phyloP scores from a whole-genome alignment of 2,797 vertebrate genomes.

The Poecilia picta region DNA sequence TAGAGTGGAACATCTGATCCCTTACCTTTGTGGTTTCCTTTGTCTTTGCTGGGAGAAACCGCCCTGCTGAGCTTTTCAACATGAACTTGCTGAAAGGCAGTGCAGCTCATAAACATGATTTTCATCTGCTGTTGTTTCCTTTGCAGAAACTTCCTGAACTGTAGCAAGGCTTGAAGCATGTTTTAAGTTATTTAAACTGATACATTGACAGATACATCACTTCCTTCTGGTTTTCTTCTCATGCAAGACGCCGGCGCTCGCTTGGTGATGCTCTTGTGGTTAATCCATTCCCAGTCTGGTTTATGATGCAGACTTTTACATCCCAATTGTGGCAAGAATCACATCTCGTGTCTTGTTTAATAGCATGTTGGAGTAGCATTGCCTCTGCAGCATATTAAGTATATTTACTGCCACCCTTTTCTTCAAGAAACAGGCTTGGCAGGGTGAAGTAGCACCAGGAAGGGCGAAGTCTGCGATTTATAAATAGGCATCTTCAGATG shows the following conservation, averaged over 20 bases:
- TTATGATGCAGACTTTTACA: conserved; percentile 82
- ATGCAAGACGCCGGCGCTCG: not conserved
- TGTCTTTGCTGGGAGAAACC: conserved; percentile 3
- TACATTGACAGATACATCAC: not conserved
- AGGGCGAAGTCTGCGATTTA: conserved; percentile 66
- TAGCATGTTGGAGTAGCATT: conserved; percentile 75
- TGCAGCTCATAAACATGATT: not conserved
- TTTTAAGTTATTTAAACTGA: not conserved
- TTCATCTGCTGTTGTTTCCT: not conserved
- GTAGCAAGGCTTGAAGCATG: not conserved
- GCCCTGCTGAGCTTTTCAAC: not conserved
- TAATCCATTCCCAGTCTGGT: conserved; percentile 75
- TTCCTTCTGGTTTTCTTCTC: not conserved
- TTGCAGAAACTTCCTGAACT: not conserved
- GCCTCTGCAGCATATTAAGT: conserved; percentile 87
- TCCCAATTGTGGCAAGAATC: conserved; percentile 82
- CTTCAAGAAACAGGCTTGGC: conserved; percentile 82
- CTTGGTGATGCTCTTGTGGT: conserved; percentile 33
- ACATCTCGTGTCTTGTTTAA: conserved; percentile 87
- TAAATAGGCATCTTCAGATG: conserved; percentile 44
- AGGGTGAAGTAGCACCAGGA: conserved; percentile 58
- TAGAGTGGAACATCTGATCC: not conserved
- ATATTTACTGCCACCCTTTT: conserved; percentile 89
- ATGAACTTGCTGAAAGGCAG: conserved; percentile 9
- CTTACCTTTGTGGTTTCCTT: conserved; percentile 3